These are phyloP conservation scores for Luperina testacea DNA, from an alignment of 2,888 invertebrate genomes.

Conservation along the genomic window DNA sequence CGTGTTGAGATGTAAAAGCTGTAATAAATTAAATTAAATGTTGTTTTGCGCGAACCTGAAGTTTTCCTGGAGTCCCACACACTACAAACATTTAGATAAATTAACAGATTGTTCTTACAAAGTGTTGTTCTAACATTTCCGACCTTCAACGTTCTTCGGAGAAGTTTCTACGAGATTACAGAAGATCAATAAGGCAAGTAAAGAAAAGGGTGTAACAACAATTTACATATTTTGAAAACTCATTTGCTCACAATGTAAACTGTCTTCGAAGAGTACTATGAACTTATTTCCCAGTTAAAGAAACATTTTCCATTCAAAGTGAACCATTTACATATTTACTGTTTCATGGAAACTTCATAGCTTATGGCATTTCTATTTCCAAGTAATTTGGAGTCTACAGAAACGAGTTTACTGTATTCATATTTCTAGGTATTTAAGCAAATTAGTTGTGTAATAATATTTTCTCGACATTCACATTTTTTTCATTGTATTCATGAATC, in stretches of 20 bases:
- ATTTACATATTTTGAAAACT: neutral
- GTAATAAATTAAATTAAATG: too few relatives aligned
- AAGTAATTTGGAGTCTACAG: neutral
- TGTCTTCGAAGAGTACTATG: constrained; percentile 15
- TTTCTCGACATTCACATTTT: neutral
- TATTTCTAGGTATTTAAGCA: neutral
- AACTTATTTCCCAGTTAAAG: constrained; percentile 5
- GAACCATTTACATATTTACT: constrained; percentile 32
- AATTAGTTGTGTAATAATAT: neutral
- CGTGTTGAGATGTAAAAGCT: too few relatives aligned
- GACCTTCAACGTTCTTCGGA: neutral
- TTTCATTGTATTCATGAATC: neutral
- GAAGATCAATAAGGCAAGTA: neutral
- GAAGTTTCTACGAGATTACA: neutral
- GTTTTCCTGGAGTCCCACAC: too few relatives aligned
- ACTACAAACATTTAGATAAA: neutral
- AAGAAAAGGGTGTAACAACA: constrained; percentile 5
- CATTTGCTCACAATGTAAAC: constrained; percentile 5
- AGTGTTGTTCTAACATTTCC: neutral
- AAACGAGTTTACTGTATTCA: neutral
- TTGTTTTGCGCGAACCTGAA: too few relatives aligned
- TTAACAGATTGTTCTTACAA: neutral
- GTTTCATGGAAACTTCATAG: constrained; percentile 3
- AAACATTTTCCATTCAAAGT: constrained; percentile 28
- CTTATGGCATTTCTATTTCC: constrained; percentile 16